Percentiles rank a stretch among this genome's conserved stretches.
Evolutionary conservation across 2,888 invertebrate species (phyloP).

Genomic region (Polyommatus iphigenia): DNA sequence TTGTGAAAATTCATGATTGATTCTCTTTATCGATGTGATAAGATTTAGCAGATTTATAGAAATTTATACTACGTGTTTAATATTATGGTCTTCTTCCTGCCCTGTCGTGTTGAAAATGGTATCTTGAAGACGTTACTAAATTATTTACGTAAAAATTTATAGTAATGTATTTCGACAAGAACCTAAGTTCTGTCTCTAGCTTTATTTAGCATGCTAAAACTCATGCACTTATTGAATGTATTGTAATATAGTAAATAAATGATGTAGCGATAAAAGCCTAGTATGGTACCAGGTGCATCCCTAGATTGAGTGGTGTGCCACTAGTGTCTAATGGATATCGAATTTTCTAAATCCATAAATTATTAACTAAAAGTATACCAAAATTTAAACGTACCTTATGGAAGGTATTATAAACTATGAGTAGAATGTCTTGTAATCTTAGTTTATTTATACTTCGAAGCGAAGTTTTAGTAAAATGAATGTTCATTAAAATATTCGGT

Average conservation of each 20-base stretch:
- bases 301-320: neutral
- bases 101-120: neutral
- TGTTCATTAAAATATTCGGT: constrained; percentile 16
- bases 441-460: constrained; percentile 12
- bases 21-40: constrained; percentile 36
- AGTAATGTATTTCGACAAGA: neutral
- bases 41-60: constrained; percentile 20
- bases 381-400: neutral
- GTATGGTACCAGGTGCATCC: neutral
- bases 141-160: neutral
- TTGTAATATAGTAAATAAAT: constrained; percentile 4
- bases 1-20: neutral
- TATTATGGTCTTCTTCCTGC: constrained; percentile 13
- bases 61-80: constrained; percentile 12
- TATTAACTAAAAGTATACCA: neutral
- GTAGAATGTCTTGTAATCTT: neutral
- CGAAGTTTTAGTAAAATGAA: constrained; percentile 19
- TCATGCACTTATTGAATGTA: neutral
- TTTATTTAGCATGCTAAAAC: constrained; percentile 11
- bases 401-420: neutral
- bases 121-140: constrained; percentile 12
- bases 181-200: constrained; percentile 8
- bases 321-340: neutral
- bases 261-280: neutral
- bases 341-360: constrained; percentile 10